Percentiles rank a stretch among this genome's conserved stretches.
These are phyloP conservation scores for Agrochola lychnidis DNA, from an alignment of 2,888 invertebrate genomes.

Conservation along the genomic window DNA sequence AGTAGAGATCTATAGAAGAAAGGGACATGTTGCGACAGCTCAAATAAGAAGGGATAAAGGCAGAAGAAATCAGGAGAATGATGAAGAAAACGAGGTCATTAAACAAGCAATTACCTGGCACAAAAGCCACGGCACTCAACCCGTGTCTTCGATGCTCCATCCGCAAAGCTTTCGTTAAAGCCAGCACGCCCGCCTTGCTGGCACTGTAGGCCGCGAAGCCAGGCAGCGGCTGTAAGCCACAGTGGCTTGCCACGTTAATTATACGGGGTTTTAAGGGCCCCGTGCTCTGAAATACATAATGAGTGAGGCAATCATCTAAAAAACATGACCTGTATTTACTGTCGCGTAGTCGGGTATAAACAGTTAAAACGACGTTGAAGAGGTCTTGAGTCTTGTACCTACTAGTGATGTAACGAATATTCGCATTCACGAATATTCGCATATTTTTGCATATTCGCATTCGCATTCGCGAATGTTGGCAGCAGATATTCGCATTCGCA, in stretches of 20 bases:
- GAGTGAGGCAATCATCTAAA: not conserved
- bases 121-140: constrained; percentile 93
- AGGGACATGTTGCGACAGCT: no score
- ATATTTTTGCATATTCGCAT: no score
- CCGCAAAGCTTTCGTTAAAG: constrained; percentile 93
- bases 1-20: no score
- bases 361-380: not conserved
- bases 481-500: no score
- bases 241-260: constrained; percentile 96
- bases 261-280: constrained; percentile 90
- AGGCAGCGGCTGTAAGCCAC: constrained; percentile 93
- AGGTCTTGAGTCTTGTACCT: not conserved
- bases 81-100: not conserved
- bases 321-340: not conserved
- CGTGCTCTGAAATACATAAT: constrained; percentile 64
- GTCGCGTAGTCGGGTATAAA: not conserved
- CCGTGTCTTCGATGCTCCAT: constrained; percentile 93
- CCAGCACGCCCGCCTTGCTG: constrained; percentile 94
- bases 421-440: no score
- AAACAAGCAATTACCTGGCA: constrained; percentile 91
- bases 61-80: no score
- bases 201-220: constrained; percentile 95
- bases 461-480: no score
- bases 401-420: no score
- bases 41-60: no score